Evolutionary conservation across 2,113 vertebrate genomes (phyloP).

Genomic region (Hydrolagus affinis): DNA sequence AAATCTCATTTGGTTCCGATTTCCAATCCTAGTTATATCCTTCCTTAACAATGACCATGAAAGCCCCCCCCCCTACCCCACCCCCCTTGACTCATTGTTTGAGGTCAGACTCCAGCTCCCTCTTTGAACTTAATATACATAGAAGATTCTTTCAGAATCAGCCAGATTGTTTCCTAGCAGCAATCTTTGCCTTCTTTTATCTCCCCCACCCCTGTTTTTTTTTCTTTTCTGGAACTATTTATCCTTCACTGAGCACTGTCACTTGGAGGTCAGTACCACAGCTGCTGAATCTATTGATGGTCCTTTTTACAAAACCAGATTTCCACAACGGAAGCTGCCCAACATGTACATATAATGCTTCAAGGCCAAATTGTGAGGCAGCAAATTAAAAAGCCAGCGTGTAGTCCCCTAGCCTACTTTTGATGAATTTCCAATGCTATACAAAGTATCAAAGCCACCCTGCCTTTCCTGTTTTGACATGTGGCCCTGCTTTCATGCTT

Average conservation of each 20-base stretch:
- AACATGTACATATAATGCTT: slow-evolving; percentile 9
- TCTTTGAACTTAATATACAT: slow-evolving; percentile 52
- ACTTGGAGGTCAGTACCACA: slow-evolving; percentile 38
- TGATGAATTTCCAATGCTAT: slow-evolving; percentile 24
- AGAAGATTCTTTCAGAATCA: slow-evolving; percentile 33
- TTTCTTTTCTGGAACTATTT: slow-evolving; percentile 39
- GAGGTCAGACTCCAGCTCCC: slow-evolving; percentile 52
- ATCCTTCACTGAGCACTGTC: slow-evolving; percentile 38
- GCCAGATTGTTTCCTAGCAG: slow-evolving; percentile 47
- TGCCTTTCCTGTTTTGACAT: neutral
- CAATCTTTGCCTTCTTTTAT: slow-evolving; percentile 36
- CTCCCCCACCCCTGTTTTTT: neutral
- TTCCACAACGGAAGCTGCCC: slow-evolving; percentile 17
- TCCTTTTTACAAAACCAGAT: slow-evolving; percentile 36
- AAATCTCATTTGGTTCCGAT: slow-evolving; percentile 43
- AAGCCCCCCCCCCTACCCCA: slow-evolving; percentile 37
- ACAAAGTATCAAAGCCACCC: slow-evolving; percentile 2
- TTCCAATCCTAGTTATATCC: slow-evolving; percentile 38
- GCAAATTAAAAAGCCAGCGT: slow-evolving; percentile 4
- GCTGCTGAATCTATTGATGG: slow-evolving; percentile 43
- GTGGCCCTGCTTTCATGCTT: neutral
- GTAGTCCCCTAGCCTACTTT: neutral
- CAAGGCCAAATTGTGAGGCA: slow-evolving; percentile 12
- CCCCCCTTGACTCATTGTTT: slow-evolving; percentile 52
- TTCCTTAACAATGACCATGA: slow-evolving; percentile 43